phyloP scores from a whole-genome alignment of 2,113 vertebrate genomes.

The Crotalus helleri region DNA sequence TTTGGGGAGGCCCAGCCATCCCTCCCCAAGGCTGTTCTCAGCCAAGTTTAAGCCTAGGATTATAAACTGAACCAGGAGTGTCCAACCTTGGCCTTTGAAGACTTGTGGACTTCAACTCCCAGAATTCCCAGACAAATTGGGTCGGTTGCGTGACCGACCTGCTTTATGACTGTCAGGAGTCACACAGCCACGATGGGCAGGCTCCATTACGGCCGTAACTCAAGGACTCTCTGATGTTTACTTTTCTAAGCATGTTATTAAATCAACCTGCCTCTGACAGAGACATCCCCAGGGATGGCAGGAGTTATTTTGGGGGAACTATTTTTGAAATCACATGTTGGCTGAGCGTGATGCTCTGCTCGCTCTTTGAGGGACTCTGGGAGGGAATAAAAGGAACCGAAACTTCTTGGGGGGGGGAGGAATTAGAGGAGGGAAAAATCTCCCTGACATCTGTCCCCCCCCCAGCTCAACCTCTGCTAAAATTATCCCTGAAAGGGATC shows the following conservation, averaged over 20 bases:
- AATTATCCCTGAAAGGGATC: not conserved
- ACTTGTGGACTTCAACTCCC: no score
- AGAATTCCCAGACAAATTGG: no score
- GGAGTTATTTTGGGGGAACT: slow-evolving; percentile 18
- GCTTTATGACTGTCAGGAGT: not conserved
- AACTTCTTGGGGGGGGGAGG: not conserved
- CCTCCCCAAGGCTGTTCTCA: no score
- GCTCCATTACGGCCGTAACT: not conserved
- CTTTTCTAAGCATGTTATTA: not conserved
- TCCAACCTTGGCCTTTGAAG: no score
- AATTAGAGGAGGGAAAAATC: no score
- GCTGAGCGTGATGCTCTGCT: not conserved
- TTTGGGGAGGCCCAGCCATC: no score
- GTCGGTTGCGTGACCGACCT: no score
- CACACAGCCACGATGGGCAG: not conserved
- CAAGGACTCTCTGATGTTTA: not conserved
- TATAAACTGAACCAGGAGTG: no score
- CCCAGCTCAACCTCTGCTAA: not conserved
- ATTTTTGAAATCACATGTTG: slow-evolving; percentile 9
- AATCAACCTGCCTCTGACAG: not conserved
- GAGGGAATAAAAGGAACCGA: not conserved
- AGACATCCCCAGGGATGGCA: not conserved
- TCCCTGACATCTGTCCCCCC: not conserved
- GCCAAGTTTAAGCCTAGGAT: no score
- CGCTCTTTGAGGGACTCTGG: not conserved